These are phyloP conservation scores for Diplolepis rosae DNA, from an alignment of 2,888 invertebrate species.

Conservation along the genomic window DNA sequence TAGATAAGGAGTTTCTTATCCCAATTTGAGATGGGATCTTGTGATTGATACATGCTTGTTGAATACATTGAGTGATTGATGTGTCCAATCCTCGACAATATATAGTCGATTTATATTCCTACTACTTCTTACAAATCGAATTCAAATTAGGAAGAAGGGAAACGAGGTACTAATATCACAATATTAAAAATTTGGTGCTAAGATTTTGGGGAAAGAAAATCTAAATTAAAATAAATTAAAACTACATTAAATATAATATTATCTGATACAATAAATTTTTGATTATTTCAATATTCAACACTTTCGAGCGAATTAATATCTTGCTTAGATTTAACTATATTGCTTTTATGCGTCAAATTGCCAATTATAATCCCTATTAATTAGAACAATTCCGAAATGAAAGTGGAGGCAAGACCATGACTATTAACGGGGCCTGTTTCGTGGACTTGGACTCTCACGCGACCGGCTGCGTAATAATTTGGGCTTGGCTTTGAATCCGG, in stretches of 20 bases:
- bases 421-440: conserved; percentile 60
- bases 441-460: conserved; percentile 60
- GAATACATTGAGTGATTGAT: conserved; percentile 67
- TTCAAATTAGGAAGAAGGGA: background rate
- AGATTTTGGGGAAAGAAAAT: background rate
- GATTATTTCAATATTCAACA: too few relatives aligned
- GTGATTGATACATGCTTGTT: conserved; percentile 69
- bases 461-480: conserved; percentile 66
- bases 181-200: conserved; percentile 4
- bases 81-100: conserved; percentile 70
- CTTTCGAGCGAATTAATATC: too few relatives aligned
- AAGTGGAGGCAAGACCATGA: conserved; percentile 48
- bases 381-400: conserved; percentile 66
- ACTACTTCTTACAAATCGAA: conserved; percentile 44
- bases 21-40: conserved; percentile 58
- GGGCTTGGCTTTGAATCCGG: conserved; percentile 57
- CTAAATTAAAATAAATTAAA: too few relatives aligned
- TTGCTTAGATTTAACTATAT: conserved; percentile 10
- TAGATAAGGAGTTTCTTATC: conserved; percentile 21
- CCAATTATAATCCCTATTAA: conserved; percentile 70
- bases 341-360: conserved; percentile 61
- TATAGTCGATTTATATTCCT: conserved; percentile 65
- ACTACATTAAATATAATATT: background rate
- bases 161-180: background rate
- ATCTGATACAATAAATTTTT: background rate